Evolutionary conservation across 2,113 vertebrate genomes (phyloP).

Genomic region (Thryonomys swinderianus): DNA sequence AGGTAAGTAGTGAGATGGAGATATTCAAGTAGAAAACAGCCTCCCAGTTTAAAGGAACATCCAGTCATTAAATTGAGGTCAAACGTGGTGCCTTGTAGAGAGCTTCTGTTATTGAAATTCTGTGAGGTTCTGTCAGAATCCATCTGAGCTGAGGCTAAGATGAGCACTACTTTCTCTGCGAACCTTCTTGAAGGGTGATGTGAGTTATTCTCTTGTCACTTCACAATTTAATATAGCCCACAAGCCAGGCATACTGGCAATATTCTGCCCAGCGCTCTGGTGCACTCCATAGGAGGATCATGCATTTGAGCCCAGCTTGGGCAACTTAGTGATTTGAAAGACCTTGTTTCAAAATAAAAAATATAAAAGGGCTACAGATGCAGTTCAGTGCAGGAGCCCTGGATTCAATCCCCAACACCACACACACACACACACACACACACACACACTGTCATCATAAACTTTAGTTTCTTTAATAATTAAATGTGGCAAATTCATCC

Average conservation of each 20-base stretch:
- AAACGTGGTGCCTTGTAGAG: background rate
- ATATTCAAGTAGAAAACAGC: background rate
- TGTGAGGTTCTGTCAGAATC: background rate
- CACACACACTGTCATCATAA: background rate
- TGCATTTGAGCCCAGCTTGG: background rate
- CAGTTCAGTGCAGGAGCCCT: background rate
- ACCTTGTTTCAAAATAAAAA: background rate
- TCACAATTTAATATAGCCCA: background rate
- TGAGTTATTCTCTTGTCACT: background rate
- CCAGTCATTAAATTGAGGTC: background rate
- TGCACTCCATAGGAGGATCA: background rate
- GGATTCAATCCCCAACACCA: background rate
- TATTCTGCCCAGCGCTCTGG: background rate
- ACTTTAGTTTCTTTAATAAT: constrained; percentile 46
- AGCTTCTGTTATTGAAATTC: background rate
- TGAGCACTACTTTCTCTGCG: background rate
- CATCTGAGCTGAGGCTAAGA: background rate
- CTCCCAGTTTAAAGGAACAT: constrained; percentile 14
- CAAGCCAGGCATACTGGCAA: background rate
- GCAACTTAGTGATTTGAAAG: background rate
- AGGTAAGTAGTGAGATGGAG: background rate
- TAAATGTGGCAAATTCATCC: constrained; percentile 9
- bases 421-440: too few relatives aligned
- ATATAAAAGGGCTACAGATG: background rate
- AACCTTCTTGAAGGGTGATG: constrained; percentile 29